Conservation (phyloP, 2,888 invertebrate species). For the Caenorhabditis angaria region DNA sequence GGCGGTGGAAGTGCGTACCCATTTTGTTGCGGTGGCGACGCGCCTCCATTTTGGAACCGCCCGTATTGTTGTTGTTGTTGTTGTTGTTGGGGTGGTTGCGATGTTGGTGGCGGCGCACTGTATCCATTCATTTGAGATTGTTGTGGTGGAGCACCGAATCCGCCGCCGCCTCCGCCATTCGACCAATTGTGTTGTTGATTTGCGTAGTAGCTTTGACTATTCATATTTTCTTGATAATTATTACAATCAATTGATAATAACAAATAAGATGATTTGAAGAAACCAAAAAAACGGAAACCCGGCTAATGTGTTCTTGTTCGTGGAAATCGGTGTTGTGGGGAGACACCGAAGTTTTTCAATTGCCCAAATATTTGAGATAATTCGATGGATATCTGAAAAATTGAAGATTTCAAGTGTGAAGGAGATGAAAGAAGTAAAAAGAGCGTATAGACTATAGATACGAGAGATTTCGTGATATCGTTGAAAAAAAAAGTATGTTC, state of each 20-base stretch:
- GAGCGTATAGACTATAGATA: neutral
- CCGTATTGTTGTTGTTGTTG: conserved; percentile 3
- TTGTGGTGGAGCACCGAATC: too few species aligned
- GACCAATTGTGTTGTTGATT: conserved; percentile 13
- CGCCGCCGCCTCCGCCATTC: too few species aligned
- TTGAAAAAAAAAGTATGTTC: too few species aligned
- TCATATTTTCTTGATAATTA: conserved; percentile 31
- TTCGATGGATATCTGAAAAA: neutral
- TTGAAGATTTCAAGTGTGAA: neutral
- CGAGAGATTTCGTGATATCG: neutral
- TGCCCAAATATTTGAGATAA: conserved; percentile 40
- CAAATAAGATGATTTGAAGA: neutral
- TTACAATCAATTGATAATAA: too few species aligned
- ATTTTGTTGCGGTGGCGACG: conserved; percentile 12
- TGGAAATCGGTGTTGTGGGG: conserved; percentile 23
- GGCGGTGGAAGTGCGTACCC: conserved; percentile 38
- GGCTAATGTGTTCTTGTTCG: conserved; percentile 14
- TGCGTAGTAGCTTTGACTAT: conserved; percentile 29
- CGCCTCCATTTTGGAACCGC: neutral
- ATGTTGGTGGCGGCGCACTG: too few species aligned
- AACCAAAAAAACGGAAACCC: conserved; percentile 38
- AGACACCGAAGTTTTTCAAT: conserved; percentile 38
- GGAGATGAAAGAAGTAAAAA: neutral
- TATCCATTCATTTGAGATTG: conserved; percentile 6
- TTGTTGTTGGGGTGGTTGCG: neutral